Evolutionary conservation across 2,888 invertebrate genomes (phyloP), one percentile per base, ranked within the genome.

Genomic region (Cerceris ruficornis): DNA sequence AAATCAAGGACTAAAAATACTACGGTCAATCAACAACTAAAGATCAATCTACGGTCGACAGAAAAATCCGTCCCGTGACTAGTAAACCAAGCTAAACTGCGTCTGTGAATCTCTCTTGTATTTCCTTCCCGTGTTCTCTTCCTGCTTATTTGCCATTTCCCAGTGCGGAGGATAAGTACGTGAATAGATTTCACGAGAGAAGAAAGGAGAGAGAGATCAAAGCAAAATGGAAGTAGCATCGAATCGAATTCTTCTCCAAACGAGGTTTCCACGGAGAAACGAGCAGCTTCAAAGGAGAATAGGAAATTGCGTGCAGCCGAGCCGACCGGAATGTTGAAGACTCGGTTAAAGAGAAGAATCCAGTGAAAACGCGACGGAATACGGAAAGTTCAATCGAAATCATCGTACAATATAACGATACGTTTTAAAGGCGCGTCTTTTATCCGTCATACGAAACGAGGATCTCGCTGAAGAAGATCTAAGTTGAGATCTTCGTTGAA

Each of bases 171-270:
- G 28, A n/a, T 57, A 66, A 69, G 65, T 57, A 65, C 71, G 64
- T n/a, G 69, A 74, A 69, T 59, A n/a, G 65, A 60, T 69, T 60
- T 39, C 52, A 7, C 13, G 7, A 65, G 66, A 42, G 42, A 59
- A 43, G 39, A 68, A 66, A 39, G 41, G 59, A 17, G n/a, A 65
- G 69, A 80, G 73, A 28, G 28, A 28, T 28, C 66, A 67, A 69
- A 80, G 69, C 28, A 59, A 41, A 52, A 54, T 55, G 57, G 62
- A 15, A 58, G 52, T 15, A 62, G 46, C 43, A 28, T 76, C 15
- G 69, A 76, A 73, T 72, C 66, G 77, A 80, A 80, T 77, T 71
- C 71, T 68, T 74, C 54, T 50, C 11, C 55, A 69, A 80, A 74
- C 77, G 73, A 66, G 62, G 50, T 71, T 70, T 70, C 64, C 49